Conservation (phyloP, 64 coral and sea anemone species). For the Dendrophyllia cribrosa region DNA sequence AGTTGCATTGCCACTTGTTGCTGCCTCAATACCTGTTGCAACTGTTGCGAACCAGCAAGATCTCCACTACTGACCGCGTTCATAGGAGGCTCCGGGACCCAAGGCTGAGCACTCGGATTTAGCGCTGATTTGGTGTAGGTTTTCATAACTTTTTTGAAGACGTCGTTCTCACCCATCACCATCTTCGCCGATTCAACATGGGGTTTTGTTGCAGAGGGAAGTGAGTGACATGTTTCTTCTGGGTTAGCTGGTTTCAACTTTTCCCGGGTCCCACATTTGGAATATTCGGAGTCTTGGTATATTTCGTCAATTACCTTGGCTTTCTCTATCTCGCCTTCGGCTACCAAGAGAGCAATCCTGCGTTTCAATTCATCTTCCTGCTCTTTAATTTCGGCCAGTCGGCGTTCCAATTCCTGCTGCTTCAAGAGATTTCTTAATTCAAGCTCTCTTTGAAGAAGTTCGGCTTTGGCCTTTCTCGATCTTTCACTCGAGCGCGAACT, state of each 20-base stretch:
- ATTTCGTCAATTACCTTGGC: not conserved
- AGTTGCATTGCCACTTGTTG: not conserved
- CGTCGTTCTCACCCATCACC: not conserved
- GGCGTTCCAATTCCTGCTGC: not conserved
- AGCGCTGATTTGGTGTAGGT: not conserved
- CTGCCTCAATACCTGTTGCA: not conserved
- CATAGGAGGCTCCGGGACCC: too few species aligned
- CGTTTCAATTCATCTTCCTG: not conserved
- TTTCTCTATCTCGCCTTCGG: slow-evolving; percentile 9
- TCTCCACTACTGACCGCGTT: not conserved
- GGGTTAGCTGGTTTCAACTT: not conserved
- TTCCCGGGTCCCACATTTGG: not conserved
- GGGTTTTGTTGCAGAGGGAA: not conserved
- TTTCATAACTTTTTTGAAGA: not conserved
- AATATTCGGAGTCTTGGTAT: not conserved
- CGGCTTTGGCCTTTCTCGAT: slow-evolving; percentile 21
- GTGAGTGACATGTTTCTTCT: not conserved
- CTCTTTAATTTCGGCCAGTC: not conserved
- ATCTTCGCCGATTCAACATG: not conserved
- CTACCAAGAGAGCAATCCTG: not conserved
- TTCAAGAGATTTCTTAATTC: not conserved
- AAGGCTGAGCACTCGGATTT: not conserved
- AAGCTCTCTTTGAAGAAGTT: not conserved
- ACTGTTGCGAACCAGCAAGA: not conserved
- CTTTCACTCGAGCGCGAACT: not conserved